Percentiles rank a stretch among this genome's conserved stretches.
Evolutionary conservation across 2,113 vertebrate species (phyloP).

Genomic region (Odocoileus hemionus): DNA sequence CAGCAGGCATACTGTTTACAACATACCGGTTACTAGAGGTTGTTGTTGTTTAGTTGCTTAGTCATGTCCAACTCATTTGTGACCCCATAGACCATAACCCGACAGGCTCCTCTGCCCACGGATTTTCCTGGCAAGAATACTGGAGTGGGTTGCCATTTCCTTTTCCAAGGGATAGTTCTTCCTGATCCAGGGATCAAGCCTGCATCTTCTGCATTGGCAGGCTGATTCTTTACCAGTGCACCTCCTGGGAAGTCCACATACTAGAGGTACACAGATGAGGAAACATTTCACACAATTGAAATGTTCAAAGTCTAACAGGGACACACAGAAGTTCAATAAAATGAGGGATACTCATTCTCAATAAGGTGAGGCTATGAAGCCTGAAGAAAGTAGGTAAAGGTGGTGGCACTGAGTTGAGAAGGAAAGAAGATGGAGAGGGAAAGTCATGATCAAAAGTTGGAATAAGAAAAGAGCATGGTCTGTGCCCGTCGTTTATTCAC

Average conservation of each 20-base stretch:
- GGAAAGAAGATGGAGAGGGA: not conserved
- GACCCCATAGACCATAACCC: not conserved
- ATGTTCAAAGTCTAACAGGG: not conserved
- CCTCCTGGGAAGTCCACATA: not conserved
- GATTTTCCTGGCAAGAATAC: not conserved
- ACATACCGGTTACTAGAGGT: not conserved
- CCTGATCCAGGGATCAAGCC: not conserved
- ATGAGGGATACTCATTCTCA: not conserved
- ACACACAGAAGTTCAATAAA: not conserved
- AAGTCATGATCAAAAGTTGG: not conserved
- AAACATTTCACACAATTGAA: not conserved
- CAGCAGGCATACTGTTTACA: not conserved
- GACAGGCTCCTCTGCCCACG: not conserved
- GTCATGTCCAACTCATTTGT: not conserved
- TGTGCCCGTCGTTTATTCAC: not conserved
- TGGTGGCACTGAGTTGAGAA: not conserved
- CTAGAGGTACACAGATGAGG: not conserved
- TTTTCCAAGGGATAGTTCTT: not conserved
- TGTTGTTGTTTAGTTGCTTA: not conserved
- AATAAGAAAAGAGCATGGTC: not conserved
- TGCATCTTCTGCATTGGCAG: not conserved
- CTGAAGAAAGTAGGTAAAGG: not conserved
- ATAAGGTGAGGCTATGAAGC: not conserved
- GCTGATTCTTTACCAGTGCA: not conserved
- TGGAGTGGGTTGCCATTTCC: not conserved